Conservation (phyloP, 2,888 invertebrate species). For the Polydrusus tereticollis region DNA sequence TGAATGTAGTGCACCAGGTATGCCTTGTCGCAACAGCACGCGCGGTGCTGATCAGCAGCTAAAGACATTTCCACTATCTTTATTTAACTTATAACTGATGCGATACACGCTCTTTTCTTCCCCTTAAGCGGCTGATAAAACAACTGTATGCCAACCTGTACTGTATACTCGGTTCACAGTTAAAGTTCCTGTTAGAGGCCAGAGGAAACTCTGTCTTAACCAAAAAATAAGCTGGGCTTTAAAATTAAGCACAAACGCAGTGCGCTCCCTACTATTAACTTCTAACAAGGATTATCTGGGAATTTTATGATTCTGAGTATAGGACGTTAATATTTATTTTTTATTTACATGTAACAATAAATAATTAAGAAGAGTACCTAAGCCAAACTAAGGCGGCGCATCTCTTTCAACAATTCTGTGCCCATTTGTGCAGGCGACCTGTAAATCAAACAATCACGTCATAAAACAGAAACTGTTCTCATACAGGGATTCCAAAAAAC, state of each 20-base stretch:
- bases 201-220: too few relatives aligned
- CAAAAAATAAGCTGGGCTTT: neutral
- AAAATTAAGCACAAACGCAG: constrained; percentile 2
- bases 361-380: constrained; percentile 54
- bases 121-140: too few relatives aligned
- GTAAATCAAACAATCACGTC: constrained; percentile 8
- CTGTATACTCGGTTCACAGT: too few relatives aligned
- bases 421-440: constrained; percentile 96
- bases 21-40: too few relatives aligned
- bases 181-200: too few relatives aligned
- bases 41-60: too few relatives aligned
- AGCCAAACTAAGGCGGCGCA: constrained; percentile 79
- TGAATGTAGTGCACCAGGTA: too few relatives aligned
- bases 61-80: too few relatives aligned
- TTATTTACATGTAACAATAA: constrained; percentile 49
- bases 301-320: constrained; percentile 29
- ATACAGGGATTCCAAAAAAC: neutral
- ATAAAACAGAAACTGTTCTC: neutral
- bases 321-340: constrained; percentile 27
- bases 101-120: too few relatives aligned
- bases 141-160: too few relatives aligned
- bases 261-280: neutral
- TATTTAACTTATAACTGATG: too few relatives aligned
- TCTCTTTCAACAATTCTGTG: constrained; percentile 86
- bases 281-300: constrained; percentile 11